Evolutionary conservation across 2,888 invertebrate species (phyloP), one percentile per base, ranked within the genome.

Genomic region (Ichneumon xanthorius): DNA sequence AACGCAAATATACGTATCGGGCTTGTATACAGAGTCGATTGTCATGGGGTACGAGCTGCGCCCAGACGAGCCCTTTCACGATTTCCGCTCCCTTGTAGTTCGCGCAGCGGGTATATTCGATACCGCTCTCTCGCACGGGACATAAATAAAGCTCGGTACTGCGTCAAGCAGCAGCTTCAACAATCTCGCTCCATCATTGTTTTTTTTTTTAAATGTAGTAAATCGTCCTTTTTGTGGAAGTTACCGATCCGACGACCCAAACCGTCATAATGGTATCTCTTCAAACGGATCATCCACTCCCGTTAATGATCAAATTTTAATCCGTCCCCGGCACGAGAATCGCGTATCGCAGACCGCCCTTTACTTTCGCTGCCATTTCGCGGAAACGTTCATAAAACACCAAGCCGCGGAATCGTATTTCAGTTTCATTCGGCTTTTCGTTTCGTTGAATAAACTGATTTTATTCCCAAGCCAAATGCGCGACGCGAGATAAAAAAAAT

Each of bases 1-100:
- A 88, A 88, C 85, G 81, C 87, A 80, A 88, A 88, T 86, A 87
- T 84, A 85, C 86, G 81, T 85, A 86, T 85, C 85, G 81, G 81
- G 67, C 71, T 78, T 72, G 16, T 71, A 37, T 84, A 75, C 77
- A 84, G 85, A 48, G 33, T 76, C 76, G 65, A 76, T 76, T 30
- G 76, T 76, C 76, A 50, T 53, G 22, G 58, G 26, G 58, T 26
- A 58, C 58, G 14, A 14, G 58, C 26, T 50, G 73, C 79, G 30
- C 22, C 37, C 55, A 78, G 58, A 79, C 53, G 53, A 68, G 61
- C 58, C 79, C 70, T 79, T 78, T 68, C 30, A 26, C 78, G 30
- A 58, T 78, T 79, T 71, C 67, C 70, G 40, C 45, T 68, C 48
- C 68, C 22, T 14, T 37, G n/a, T 48, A 75, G 48, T 63, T 78